Evolutionary conservation across 2,113 vertebrate species (phyloP), one percentile per base, ranked within the genome.

Genomic region (Mugil cephalus): DNA sequence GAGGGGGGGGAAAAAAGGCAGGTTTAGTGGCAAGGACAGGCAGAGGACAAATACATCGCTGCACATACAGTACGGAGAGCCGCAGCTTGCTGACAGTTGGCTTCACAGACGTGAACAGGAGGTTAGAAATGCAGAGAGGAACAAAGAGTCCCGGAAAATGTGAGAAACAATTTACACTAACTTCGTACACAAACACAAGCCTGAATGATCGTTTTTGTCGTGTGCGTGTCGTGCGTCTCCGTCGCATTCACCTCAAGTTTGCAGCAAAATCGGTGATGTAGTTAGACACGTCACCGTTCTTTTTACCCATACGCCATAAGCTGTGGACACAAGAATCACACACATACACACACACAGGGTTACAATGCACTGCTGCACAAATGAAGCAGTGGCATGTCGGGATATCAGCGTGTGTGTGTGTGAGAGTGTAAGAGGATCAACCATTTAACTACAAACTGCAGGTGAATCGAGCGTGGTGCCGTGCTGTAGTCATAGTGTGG

Each of bases 191-290:
- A 10, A 70, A 64, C 17, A 59, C 45, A 74, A 18, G 8, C 18
- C n/a, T 48, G 14, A 42, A 51, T 17, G 10, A 17, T 66, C 15
- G 24, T 42, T 11, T 51, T 2, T 12, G 6, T 39, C 18, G 6
- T 4, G 15, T 15, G 19, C 19, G 14, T 14, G 74, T 79, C 19
- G 14, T 14, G 74, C 77, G 34, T 78, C 39, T 76, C 21, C 17
- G 79, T 85, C 55, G 21, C 83, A 87, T 85, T 94, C 84, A 95
- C 94, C 94, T 95, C 91, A 94, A 89, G 85, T 93, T 93, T 91
- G 94, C 89, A 90, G 93, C 92, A 79, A 95, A 94, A 86, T 95
- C 94, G 65, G 88, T 93, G 92, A 93, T 93, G 91, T 93, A 93
- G 92, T 93, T 94, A 67, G 93, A 94, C 87, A 94, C 83, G 69